Evolutionary conservation across 1,140 invertebrate genomes (phyloP).

Genomic region (Portunus trituberculatus): DNA sequence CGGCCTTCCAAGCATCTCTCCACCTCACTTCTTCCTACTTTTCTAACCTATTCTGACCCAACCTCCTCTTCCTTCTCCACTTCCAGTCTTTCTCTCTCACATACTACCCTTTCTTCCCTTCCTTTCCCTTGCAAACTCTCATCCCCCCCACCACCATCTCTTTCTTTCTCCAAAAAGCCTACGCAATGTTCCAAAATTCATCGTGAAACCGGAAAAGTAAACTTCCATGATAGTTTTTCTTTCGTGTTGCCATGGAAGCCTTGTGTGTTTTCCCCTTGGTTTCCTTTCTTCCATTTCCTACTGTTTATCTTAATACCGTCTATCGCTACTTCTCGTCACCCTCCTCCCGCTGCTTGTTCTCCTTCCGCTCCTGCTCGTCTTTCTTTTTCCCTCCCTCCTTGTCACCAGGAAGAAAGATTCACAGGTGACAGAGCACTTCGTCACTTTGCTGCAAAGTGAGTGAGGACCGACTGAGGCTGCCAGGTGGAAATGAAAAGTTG

Average conservation of each 20-base stretch:
- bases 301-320: no score
- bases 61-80: background rate
- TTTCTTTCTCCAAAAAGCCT: background rate
- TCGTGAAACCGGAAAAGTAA: no score
- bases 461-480: no score
- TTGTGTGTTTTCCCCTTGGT: background rate
- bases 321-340: background rate
- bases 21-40: background rate
- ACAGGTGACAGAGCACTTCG: conserved; percentile 9
- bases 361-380: background rate
- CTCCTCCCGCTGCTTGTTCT: background rate
- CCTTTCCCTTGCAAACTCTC: background rate
- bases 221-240: no score
- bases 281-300: background rate
- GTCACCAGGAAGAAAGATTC: background rate
- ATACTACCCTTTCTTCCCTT: background rate
- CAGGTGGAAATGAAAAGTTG: no score
- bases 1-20: background rate
- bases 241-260: no score
- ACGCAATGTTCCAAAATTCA: no score
- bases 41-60: background rate
- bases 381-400: conserved; percentile 4
- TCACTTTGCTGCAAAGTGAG: background rate
- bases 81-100: background rate
- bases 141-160: background rate